phyloP scores from a whole-genome alignment of 2,888 invertebrate species.

The Cantharis rustica region DNA sequence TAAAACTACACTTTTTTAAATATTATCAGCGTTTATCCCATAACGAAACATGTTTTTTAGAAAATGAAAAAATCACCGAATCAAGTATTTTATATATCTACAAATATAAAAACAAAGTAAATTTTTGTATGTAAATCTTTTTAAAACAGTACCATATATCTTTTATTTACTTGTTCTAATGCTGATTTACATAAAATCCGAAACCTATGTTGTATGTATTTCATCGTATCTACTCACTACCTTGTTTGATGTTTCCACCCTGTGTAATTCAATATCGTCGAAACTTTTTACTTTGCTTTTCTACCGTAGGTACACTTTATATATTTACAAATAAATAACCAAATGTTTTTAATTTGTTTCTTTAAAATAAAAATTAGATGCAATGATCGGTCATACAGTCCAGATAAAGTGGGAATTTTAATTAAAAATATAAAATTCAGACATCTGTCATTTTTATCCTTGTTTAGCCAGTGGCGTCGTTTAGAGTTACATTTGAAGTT shows the following conservation, averaged over 20 bases:
- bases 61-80: not conserved
- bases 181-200: not conserved
- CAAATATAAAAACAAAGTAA: not conserved
- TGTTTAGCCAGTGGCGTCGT: too few species aligned
- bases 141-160: not conserved
- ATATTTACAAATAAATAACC: not conserved
- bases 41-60: not conserved
- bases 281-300: not conserved
- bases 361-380: not conserved
- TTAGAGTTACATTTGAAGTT: too few species aligned
- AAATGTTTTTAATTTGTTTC: not conserved
- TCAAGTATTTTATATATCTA: not conserved
- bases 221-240: not conserved
- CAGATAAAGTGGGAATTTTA: not conserved
- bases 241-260: not conserved
- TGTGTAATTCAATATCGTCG: not conserved
- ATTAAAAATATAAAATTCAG: not conserved
- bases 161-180: not conserved
- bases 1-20: constrained; percentile 2
- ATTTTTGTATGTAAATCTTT: not conserved
- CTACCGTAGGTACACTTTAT: not conserved
- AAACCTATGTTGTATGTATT: not conserved
- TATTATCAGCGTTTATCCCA: not conserved
- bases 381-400: not conserved
- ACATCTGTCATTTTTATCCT: not conserved